Conservation (phyloP, 2,888 invertebrate species). For the Criorhina ranunculi region DNA sequence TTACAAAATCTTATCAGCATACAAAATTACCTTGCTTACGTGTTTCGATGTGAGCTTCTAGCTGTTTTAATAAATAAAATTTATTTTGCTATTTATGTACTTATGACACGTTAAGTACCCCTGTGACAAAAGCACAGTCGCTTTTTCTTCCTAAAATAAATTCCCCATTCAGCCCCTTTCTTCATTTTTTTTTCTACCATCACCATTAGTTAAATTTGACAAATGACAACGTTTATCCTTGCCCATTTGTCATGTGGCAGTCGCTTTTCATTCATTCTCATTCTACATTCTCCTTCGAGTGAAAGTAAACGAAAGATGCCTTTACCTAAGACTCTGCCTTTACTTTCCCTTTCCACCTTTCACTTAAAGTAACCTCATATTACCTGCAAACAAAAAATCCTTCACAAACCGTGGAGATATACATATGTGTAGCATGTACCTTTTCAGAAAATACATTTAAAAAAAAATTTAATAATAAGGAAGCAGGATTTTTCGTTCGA, state of each 20-base stretch:
- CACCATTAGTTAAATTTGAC: slow-evolving; percentile 65
- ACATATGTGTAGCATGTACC: slow-evolving; percentile 12
- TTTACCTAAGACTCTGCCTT: neutral
- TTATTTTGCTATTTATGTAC: slow-evolving; percentile 51
- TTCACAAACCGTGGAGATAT: slow-evolving; percentile 14
- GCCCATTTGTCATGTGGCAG: slow-evolving; percentile 56
- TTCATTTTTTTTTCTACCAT: slow-evolving; percentile 31
- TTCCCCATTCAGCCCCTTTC: slow-evolving; percentile 25
- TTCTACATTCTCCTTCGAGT: neutral
- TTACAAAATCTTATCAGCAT: neutral
- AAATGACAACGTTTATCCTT: slow-evolving; percentile 58
- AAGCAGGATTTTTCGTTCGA: neutral
- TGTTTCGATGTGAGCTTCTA: slow-evolving; percentile 5
- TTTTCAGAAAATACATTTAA: slow-evolving; percentile 19
- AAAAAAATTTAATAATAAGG: slow-evolving; percentile 24
- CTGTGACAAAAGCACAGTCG: slow-evolving; percentile 44
- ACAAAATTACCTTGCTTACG: slow-evolving; percentile 19
- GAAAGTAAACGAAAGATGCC: slow-evolving; percentile 28
- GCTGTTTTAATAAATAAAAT: slow-evolving; percentile 38
- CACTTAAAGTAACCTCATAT: slow-evolving; percentile 29
- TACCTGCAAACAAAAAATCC: slow-evolving; percentile 16
- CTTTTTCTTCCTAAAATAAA: slow-evolving; percentile 19
- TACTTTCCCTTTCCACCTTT: slow-evolving; percentile 15
- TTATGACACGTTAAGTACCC: slow-evolving; percentile 57
- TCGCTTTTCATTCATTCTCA: slow-evolving; percentile 11